These are phyloP conservation scores for Chymomyza amoena DNA, from an alignment of 2,888 invertebrate genomes.

Conservation along the genomic window DNA sequence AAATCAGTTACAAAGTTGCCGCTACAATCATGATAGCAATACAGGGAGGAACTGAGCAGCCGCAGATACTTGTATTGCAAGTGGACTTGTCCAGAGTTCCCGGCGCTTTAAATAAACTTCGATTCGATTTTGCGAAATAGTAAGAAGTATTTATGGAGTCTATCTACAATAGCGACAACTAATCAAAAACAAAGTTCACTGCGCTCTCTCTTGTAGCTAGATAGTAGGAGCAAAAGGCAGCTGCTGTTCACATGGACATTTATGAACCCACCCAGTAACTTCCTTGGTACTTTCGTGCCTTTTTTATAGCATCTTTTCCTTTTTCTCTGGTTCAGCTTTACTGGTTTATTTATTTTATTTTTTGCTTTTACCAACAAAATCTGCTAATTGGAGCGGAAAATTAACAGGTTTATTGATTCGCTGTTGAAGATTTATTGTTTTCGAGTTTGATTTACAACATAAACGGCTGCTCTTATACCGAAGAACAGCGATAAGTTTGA, in stretches of 20 bases:
- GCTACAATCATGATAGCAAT: neutral
- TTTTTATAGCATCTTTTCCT: neutral
- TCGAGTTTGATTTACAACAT: constrained; percentile 2
- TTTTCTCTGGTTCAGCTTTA: neutral
- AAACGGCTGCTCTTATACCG: constrained; percentile 18
- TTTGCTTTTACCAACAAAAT: neutral
- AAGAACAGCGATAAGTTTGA: constrained; percentile 10
- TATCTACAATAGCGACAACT: neutral
- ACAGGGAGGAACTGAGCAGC: neutral
- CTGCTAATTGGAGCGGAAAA: constrained; percentile 64
- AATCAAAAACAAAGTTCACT: neutral
- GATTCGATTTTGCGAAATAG: neutral
- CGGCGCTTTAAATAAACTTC: neutral
- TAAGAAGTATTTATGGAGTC: neutral
- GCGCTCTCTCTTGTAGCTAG: too few species aligned
- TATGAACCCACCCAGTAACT: neutral
- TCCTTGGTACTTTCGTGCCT: neutral
- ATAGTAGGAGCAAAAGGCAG: neutral
- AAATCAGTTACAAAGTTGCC: constrained; percentile 43
- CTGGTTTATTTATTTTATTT: neutral
- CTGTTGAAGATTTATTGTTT: constrained; percentile 41
- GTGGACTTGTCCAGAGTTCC: neutral
- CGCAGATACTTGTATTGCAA: neutral
- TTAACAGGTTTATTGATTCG: constrained; percentile 60
- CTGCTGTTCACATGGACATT: neutral